phyloP scores from a whole-genome alignment of 2,888 invertebrate species.

The Tenthredo scrophulariae region DNA sequence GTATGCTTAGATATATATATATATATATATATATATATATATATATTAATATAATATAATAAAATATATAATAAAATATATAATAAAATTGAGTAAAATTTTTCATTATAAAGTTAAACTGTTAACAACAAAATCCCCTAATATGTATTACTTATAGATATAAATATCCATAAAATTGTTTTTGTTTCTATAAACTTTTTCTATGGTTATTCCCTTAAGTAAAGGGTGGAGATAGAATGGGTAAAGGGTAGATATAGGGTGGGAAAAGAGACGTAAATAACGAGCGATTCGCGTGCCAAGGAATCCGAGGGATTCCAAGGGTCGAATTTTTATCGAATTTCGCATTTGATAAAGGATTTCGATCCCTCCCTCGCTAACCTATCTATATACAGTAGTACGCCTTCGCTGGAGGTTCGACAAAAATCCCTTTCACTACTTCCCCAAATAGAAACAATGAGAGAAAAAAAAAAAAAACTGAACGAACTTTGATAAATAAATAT shows the following conservation, averaged over 20 bases:
- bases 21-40: too few relatives aligned
- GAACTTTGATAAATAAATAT: not conserved
- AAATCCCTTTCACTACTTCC: constrained; percentile 5
- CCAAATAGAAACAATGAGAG: not conserved
- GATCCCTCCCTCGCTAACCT: not conserved
- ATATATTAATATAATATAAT: too few relatives aligned
- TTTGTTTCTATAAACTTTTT: not conserved
- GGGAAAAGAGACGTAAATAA: constrained; percentile 27
- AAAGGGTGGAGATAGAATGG: not conserved
- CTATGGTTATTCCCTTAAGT: not conserved
- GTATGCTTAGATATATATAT: too few relatives aligned
- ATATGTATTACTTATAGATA: not conserved
- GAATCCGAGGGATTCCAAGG: constrained; percentile 29
- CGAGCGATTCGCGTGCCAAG: constrained; percentile 41
- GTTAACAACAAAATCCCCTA: too few relatives aligned
- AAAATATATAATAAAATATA: too few relatives aligned
- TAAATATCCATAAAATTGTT: not conserved
- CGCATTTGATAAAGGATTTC: constrained; percentile 33
- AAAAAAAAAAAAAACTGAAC: not conserved
- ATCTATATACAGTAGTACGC: not conserved
- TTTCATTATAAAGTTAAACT: too few relatives aligned
- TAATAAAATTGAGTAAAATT: too few relatives aligned
- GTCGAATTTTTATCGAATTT: constrained; percentile 38
- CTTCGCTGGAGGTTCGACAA: not conserved
- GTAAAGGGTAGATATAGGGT: not conserved